Evolutionary conservation across 2,888 invertebrate genomes (phyloP).

Genomic region (Slavum lentiscoides): DNA sequence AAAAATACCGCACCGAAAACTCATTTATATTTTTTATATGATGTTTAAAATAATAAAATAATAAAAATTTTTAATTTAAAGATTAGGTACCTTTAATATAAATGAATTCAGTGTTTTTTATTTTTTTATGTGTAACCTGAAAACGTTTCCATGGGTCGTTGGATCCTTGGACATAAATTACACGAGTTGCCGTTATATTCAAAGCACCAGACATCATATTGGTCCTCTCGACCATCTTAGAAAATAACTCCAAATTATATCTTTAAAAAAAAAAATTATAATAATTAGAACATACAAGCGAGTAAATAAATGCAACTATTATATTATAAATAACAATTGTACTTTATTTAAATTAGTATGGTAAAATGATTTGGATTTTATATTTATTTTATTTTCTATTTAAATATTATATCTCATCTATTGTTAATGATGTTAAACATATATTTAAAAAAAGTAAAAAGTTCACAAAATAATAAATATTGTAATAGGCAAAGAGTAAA

Average conservation of each 20-base stretch:
- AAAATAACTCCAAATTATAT: slow-evolving; percentile 68
- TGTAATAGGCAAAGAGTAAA: too few relatives aligned
- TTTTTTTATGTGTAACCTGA: slow-evolving; percentile 68
- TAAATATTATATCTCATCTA: too few relatives aligned
- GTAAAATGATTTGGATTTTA: too few relatives aligned
- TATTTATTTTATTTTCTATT: too few relatives aligned
- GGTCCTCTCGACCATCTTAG: slow-evolving; percentile 67
- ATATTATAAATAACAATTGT: neutral
- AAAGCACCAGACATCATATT: too few relatives aligned
- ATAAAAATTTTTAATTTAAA: neutral
- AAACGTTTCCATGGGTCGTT: slow-evolving; percentile 88
- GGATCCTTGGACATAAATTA: slow-evolving; percentile 85
- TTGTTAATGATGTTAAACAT: too few relatives aligned
- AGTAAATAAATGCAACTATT: too few relatives aligned
- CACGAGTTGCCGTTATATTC: slow-evolving; percentile 70
- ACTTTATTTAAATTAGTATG: too few relatives aligned
- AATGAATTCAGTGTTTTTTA: slow-evolving; percentile 70
- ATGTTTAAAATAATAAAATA: neutral
- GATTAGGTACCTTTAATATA: slow-evolving; percentile 71
- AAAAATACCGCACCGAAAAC: slow-evolving; percentile 52
- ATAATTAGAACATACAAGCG: too few relatives aligned
- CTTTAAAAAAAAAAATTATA: slow-evolving; percentile 59
- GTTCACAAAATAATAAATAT: too few relatives aligned
- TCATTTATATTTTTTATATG: too few relatives aligned
- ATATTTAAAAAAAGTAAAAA: too few relatives aligned